phyloP scores from a whole-genome alignment of 2,888 invertebrate species.

The Eristalis arbustorum region DNA sequence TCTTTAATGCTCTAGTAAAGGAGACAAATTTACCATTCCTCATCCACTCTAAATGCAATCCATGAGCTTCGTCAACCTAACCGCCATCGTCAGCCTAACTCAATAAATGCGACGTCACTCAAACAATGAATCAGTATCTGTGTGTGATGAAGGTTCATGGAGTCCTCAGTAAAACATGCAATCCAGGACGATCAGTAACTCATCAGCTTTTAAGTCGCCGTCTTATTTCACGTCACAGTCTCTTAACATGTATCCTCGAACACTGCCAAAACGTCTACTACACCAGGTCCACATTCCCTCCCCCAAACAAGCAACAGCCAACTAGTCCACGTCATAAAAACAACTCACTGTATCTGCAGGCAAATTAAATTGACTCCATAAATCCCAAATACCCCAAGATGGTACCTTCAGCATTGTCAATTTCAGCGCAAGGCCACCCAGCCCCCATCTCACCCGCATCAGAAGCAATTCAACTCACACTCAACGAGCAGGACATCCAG shows the following conservation, averaged over 20 bases:
- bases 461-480: neutral
- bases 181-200: no score
- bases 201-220: no score
- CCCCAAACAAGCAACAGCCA: neutral
- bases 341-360: conserved; percentile 17
- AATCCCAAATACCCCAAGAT: conserved; percentile 23
- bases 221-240: neutral
- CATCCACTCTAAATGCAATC: no score
- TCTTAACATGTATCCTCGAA: neutral
- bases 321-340: conserved; percentile 12
- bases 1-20: no score
- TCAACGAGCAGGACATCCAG: conserved; percentile 18
- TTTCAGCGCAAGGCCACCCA: conserved; percentile 5
- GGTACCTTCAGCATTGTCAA: conserved; percentile 36
- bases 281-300: neutral
- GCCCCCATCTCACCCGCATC: neutral
- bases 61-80: no score
- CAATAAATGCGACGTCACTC: no score
- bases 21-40: no score
- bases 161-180: no score
- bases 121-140: no score
- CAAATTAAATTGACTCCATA: conserved; percentile 45
- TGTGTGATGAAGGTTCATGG: no score
- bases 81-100: no score
- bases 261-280: neutral